Base-by-base conservation (phyloP, 2,888 invertebrate species). In the Amorpha juglandis region DNA sequence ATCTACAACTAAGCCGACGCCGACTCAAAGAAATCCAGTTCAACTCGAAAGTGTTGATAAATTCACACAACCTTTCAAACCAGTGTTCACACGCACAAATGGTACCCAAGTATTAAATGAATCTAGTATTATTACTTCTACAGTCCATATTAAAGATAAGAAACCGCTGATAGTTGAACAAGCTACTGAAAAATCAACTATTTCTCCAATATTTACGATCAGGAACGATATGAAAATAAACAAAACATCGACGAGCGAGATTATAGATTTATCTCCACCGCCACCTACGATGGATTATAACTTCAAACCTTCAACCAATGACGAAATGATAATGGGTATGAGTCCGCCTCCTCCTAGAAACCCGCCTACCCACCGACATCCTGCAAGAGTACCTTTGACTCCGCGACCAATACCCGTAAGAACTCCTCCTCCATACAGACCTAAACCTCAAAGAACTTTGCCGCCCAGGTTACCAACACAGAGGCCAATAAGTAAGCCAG, bases 321-420 rank as follows among this genome's bases (percentile, higher is more conserved):
- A 92, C 80, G 93, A 94, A 68, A 87, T 85, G 79, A 94, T 94
- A n/a, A 91, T 94, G 92, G 94, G 94, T 0, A 92, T 94, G 89
- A 94, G 90, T 76, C 94, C 94, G 52, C 94, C 94, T 14, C 94
- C 94, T 65, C 89, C 90, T 21, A 83, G 86, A 68, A 85, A 82
- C 1, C 82, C 86, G 35, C 73, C 88, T 35, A 77, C 82, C 42
- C 81, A 80, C 16, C 85, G 87, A 72, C 72, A 76, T 12, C 88
- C 88, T 58, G 75, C 84, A 0, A 85, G 89, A 70, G 74, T 78
- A 16, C 78, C 87, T 21, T 72, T 83, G 6, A 89, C 89, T 65
- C 78, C 88, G 53, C 81, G 88, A 70, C 91, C 92, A 55, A 67
- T 84, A 45, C 86, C 89, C n/a, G 69, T 80, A 4, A 83, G 90